Conservation (phyloP, 2,113 vertebrate genomes). For the Halichoerus grypus region DNA sequence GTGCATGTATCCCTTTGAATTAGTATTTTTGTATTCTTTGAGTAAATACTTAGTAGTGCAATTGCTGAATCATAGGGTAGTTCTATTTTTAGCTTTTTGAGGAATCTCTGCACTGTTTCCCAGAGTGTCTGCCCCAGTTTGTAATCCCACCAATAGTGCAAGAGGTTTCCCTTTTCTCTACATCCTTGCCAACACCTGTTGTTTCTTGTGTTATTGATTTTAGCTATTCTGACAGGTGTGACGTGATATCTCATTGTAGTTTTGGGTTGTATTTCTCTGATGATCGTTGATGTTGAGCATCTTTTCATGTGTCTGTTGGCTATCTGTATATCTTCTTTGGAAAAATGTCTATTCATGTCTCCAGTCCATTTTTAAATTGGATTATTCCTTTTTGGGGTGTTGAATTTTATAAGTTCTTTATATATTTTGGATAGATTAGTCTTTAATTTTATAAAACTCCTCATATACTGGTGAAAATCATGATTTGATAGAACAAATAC, state of each 20-base stretch:
- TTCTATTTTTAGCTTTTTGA: background rate
- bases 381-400: background rate
- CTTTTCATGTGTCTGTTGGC: background rate
- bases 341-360: background rate
- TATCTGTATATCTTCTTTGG: background rate
- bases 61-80: background rate
- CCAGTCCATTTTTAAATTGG: background rate
- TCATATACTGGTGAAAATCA: background rate
- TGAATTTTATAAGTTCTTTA: background rate
- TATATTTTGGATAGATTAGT: background rate
- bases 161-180: background rate
- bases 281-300: background rate
- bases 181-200: background rate
- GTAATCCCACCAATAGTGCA: background rate
- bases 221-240: background rate
- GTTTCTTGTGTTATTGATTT: background rate
- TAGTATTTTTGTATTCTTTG: background rate
- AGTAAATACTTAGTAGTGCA: background rate
- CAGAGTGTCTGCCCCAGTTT: background rate
- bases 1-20: background rate
- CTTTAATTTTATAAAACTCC: constrained; percentile 19
- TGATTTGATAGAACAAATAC: background rate
- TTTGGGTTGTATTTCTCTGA: background rate
- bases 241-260: background rate
- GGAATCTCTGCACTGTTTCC: background rate